Conservation (phyloP, 1,140 invertebrate species). For the Anastrepha obliqua region DNA sequence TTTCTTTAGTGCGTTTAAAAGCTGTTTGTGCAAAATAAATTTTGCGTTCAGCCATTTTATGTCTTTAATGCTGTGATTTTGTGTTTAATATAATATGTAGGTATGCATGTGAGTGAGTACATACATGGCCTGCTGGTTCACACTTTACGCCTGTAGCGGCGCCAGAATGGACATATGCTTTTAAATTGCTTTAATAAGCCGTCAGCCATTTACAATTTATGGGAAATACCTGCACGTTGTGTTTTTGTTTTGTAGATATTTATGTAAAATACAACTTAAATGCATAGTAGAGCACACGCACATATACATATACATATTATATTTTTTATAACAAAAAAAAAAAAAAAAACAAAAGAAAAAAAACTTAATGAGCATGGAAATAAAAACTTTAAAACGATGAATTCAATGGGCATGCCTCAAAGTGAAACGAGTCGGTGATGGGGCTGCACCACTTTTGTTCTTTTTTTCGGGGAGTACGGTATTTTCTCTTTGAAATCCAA, state of each 20-base stretch:
- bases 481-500: too few relatives aligned
- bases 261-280: neutral
- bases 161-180: neutral
- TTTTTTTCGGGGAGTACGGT: too few relatives aligned
- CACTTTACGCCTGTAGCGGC: neutral
- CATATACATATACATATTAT: too few relatives aligned
- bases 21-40: slow-evolving; percentile 42
- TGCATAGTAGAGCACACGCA: too few relatives aligned
- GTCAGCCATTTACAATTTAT: slow-evolving; percentile 4
- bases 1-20: neutral
- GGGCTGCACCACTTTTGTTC: too few relatives aligned
- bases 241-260: neutral
- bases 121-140: neutral
- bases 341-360: too few relatives aligned
- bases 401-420: too few relatives aligned
- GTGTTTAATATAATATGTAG: neutral
- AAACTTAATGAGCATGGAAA: too few relatives aligned
- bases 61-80: slow-evolving; percentile 25
- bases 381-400: too few relatives aligned
- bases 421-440: too few relatives aligned
- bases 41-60: neutral
- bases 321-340: too few relatives aligned
- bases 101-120: neutral
- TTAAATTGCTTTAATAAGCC: slow-evolving; percentile 37
- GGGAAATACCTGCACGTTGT: neutral